phyloP scores from a whole-genome alignment of 2,113 vertebrate species.

The Mixornis gularis region DNA sequence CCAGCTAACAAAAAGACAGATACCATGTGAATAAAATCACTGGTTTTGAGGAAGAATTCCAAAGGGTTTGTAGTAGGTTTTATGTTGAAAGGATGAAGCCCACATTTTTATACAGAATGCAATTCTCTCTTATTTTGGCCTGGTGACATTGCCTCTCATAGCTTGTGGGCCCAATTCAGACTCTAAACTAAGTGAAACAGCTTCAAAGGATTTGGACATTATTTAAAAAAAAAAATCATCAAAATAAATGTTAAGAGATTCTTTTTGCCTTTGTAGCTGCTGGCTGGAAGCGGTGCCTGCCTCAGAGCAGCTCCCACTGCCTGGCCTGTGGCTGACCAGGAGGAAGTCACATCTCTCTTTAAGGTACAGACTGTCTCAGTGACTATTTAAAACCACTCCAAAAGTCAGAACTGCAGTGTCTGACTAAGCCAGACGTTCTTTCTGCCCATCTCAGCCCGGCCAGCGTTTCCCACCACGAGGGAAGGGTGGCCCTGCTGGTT shows the following conservation, averaged over 20 bases:
- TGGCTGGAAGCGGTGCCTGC: background rate
- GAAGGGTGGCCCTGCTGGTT: background rate
- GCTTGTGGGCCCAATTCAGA: background rate
- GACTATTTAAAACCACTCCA: background rate
- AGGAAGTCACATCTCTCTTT: background rate
- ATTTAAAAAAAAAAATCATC: background rate
- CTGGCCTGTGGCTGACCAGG: background rate
- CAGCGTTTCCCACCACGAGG: rapidly evolving
- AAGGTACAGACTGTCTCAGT: background rate
- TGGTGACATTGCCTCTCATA: background rate
- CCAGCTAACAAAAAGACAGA: background rate
- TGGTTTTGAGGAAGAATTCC: background rate
- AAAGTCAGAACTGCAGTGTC: background rate
- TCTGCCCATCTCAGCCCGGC: background rate
- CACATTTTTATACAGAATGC: background rate
- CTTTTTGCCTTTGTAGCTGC: background rate
- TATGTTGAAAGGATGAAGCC: background rate
- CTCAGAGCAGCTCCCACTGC: background rate
- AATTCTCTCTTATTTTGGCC: background rate
- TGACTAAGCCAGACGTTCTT: background rate
- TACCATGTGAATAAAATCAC: background rate
- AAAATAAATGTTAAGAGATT: background rate
- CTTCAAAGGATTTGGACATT: background rate
- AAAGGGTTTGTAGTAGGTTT: background rate
- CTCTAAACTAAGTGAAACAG: background rate